Conservation (phyloP, 2,888 invertebrate species). For the Cosmia trapezina region DNA sequence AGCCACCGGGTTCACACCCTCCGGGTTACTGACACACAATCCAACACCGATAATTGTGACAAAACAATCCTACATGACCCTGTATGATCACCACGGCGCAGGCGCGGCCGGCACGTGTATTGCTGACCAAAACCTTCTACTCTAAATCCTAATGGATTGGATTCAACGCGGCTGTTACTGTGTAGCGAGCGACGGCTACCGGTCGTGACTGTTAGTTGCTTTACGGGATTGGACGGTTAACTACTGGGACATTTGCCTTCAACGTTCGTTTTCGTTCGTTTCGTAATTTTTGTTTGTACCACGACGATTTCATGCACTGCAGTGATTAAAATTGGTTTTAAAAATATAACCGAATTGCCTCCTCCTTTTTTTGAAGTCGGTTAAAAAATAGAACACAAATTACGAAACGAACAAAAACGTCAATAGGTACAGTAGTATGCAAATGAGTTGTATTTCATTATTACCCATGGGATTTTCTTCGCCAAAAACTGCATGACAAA, state of each 20-base stretch:
- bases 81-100: slow-evolving; percentile 2
- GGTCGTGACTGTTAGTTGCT: slow-evolving; percentile 5
- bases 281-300: neutral
- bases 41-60: slow-evolving; percentile 5
- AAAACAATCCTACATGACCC: slow-evolving; percentile 10
- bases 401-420: no score
- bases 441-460: neutral
- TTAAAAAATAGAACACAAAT: no score
- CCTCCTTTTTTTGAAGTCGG: no score
- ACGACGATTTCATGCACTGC: no score
- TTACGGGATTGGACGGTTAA: neutral
- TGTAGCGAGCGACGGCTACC: slow-evolving; percentile 23
- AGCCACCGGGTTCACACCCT: neutral
- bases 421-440: no score
- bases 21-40: neutral
- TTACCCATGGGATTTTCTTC: neutral
- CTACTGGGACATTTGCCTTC: neutral
- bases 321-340: no score
- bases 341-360: no score
- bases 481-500: neutral
- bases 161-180: slow-evolving; percentile 28
- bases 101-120: slow-evolving; percentile 45
- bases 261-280: neutral
- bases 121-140: slow-evolving; percentile 33
- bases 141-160: slow-evolving; percentile 57